Evolutionary conservation across 1,140 invertebrate species (phyloP), one percentile per base, ranked within the genome.

Genomic region (Battus philenor): DNA sequence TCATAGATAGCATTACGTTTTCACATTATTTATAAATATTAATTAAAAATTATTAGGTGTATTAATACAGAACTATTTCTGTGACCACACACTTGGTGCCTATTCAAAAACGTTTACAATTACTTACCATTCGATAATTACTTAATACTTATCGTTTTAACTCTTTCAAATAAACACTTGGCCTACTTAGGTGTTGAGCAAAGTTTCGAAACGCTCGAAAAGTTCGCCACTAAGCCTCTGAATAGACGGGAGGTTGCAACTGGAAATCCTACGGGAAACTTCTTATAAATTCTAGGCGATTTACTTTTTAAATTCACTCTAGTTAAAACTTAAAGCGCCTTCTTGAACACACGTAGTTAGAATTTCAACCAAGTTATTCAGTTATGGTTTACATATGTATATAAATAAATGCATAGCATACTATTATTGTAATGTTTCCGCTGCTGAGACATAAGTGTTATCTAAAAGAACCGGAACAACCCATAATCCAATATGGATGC

Each of bases 151-250:
- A 36, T 11, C 17, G 33, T 36, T 20, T 36, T 10, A 11, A 31
- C 13, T 6, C 12, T 16, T 22, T 20, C 9, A 36, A 36, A 20
- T 36, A 36, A 36, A 36, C 33, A 36, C 33, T 36, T 36, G 11
- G 16, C 33, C 17, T 20, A 36, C 33, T 36, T 36, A 36, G 33
- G 33, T 9, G 16, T 36, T 22, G 33, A 36, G 31, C 15, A 15
- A 36, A 36, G 36, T 39, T 39, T 39, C 7, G 36, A 39, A 39
- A 39, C 20, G 36, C 36, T 26, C 26, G 18, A 39, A 8, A 39
- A 39, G 18, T 39, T 39, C 9, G 12, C 36, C 36, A 26, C 36
- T 39, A 39, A 39, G 36, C 36, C 20, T 15, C 36, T 39, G 36
- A 39, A 39, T 39, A 26, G 18, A 39, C 36, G 11, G 18, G 12